Percentiles rank a stretch among this genome's conserved stretches.
Conservation (phyloP, 92 coral and sea anemone species). For the Epizoanthus scotinus region DNA sequence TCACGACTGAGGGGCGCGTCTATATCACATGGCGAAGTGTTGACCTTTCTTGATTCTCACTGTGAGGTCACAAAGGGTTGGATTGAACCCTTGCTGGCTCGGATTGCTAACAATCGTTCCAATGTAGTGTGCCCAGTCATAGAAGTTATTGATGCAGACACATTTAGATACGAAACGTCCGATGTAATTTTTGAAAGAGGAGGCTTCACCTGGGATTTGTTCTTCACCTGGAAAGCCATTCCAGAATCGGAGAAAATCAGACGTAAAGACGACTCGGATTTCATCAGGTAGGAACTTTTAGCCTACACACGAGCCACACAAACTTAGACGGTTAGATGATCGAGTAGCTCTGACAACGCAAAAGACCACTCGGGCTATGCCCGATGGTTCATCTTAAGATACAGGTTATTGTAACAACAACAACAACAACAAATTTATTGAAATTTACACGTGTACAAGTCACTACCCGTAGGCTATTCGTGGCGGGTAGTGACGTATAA, state of each 20-base stretch:
- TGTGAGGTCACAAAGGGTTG: slow-evolving; percentile 91
- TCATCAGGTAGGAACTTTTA: slow-evolving; percentile 58
- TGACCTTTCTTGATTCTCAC: slow-evolving; percentile 86
- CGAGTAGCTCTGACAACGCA: too few relatives aligned
- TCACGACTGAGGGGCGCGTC: slow-evolving; percentile 88
- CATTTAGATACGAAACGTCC: slow-evolving; percentile 77
- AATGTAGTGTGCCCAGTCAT: slow-evolving; percentile 92
- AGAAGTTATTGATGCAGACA: slow-evolving; percentile 86
- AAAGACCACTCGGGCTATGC: too few relatives aligned
- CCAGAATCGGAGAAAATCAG: slow-evolving; percentile 83
- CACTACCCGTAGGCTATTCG: too few relatives aligned
- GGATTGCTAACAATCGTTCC: slow-evolving; percentile 76
- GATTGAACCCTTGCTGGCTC: slow-evolving; percentile 82
- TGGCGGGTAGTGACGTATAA: too few relatives aligned
- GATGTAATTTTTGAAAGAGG: slow-evolving; percentile 89
- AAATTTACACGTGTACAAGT: too few relatives aligned
- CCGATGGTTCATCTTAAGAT: too few relatives aligned
- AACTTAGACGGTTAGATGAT: too few relatives aligned
- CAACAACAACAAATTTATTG: too few relatives aligned
- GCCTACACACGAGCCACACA: too few relatives aligned
- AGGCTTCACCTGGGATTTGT: slow-evolving; percentile 86
- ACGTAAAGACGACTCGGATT: slow-evolving; percentile 85
- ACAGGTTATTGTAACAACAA: too few relatives aligned
- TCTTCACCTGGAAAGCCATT: slow-evolving; percentile 89
- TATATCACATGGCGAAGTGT: slow-evolving; percentile 79